Evolutionary conservation across 2,113 vertebrate genomes (phyloP), one percentile per base, ranked within the genome.

Genomic region (Prietella phreatophila): DNA sequence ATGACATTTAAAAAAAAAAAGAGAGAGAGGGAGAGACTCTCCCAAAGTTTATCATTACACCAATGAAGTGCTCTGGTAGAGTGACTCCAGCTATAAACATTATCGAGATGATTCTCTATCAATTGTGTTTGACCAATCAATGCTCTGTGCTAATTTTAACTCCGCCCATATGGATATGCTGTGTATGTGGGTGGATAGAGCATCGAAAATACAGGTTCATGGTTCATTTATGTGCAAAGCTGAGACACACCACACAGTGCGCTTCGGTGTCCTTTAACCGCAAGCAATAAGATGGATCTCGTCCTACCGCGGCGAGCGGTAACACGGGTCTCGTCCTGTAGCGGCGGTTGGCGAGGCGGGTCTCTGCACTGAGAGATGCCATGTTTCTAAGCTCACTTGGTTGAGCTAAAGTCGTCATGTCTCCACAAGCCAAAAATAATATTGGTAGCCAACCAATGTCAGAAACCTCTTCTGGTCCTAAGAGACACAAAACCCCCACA

Each of bases 301-400:
- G 42, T 7, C 42, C 42, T 47, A 47, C 6, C 6, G 42, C 6
- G 42, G 42, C 6, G 5, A 47, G 6, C 42, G 42, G 42, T 47
- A 7, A 47, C 4, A 47, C 42, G 5, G 42, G 42, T 47, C 42
- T 47, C 42, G 6, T 47, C 42, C 42, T 47, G 42, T 47, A 47
- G 42, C 42, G 6, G 39, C 39, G 39, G 39, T 2, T 5, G 39
- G 42, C 42, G 42, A 7, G 42, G 42, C 6, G 42, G 42, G 42
- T 69, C 42, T 83, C 19, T 11, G 39, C 80, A 22, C 61, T 42
- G 36, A 75, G 84, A 15, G 84, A 85, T 78, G 71, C 22, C 58
- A 42, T 60, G 80, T 17, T 82, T 81, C 53, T 60, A 60, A 82
- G 30, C 56, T 60, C 56, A 60, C 55, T 60, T 56, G 55, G 19